Conservation (phyloP, 2,797 vertebrate genomes). For the Hoplostethus atlanticus region DNA sequence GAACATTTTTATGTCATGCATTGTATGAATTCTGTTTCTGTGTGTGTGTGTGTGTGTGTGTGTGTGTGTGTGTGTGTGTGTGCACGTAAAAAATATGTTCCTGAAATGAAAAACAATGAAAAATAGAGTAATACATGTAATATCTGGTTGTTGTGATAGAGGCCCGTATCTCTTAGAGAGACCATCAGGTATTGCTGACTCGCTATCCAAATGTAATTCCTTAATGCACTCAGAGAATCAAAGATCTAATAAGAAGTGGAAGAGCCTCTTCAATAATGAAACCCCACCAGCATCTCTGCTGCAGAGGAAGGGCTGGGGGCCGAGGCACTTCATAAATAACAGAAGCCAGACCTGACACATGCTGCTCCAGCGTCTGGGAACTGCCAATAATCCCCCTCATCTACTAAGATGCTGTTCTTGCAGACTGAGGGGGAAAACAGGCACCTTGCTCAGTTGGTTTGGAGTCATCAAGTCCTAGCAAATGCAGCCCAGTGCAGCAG, state of each 20-base stretch:
- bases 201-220: conserved; percentile 78
- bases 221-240: conserved; percentile 84
- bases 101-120: conserved; percentile 1
- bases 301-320: conserved; percentile 71
- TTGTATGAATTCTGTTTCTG: conserved; percentile 13
- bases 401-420: conserved; percentile 67
- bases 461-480: conserved; percentile 58
- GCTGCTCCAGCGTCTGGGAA: conserved; percentile 73
- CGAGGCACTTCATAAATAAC: conserved; percentile 81
- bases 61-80: background rate
- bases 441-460: conserved; percentile 50
- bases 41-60: conserved; percentile 30
- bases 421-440: conserved; percentile 36
- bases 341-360: conserved; percentile 76
- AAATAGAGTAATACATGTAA: conserved; percentile 36
- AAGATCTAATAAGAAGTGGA: conserved; percentile 85
- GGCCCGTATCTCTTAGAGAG: conserved; percentile 42
- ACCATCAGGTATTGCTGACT: conserved; percentile 67
- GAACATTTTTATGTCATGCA: conserved; percentile 10
- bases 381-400: conserved; percentile 79
- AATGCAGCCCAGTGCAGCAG: conserved; percentile 46
- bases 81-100: conserved; percentile 22
- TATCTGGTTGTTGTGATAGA: conserved; percentile 45
- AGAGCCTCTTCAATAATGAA: conserved; percentile 84
- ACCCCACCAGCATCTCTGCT: conserved; percentile 78